phyloP scores from a whole-genome alignment of 2,113 vertebrate species.

The Cyrtonyx montezumae region DNA sequence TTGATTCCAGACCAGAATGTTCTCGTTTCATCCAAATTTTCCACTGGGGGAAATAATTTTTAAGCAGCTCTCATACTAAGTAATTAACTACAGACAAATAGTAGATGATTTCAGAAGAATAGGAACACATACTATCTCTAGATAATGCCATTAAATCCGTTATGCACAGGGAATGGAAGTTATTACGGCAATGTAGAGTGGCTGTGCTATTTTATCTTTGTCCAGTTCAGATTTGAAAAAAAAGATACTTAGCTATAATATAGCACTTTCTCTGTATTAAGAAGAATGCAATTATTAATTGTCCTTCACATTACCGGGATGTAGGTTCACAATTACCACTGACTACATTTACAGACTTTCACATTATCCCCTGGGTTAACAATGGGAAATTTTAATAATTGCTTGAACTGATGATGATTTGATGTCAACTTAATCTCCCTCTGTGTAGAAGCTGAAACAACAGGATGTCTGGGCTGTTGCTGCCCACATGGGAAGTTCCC shows the following conservation, averaged over 20 bases:
- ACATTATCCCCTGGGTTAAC: background rate
- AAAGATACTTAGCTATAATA: background rate
- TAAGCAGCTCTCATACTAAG: conserved; percentile 19
- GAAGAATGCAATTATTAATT: background rate
- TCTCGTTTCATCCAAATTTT: conserved; percentile 54
- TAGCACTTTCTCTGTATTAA: background rate
- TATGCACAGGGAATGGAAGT: background rate
- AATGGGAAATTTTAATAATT: background rate
- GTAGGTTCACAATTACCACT: background rate
- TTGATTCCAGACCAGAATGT: conserved; percentile 34
- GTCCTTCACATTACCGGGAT: background rate
- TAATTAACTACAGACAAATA: conserved; percentile 41
- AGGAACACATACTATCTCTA: conserved; percentile 28
- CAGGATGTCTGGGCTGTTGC: background rate
- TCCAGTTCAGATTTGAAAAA: background rate
- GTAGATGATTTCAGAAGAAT: conserved; percentile 23
- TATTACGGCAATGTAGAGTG: conserved; percentile 18
- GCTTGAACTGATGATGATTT: background rate
- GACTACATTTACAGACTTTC: background rate
- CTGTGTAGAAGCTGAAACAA: background rate
- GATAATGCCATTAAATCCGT: conserved; percentile 34
- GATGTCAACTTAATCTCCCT: background rate
- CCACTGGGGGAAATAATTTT: conserved; percentile 44
- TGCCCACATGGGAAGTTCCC: background rate
- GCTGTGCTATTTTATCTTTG: conserved; percentile 2